Conservation (phyloP, 2,113 vertebrate genomes). For the Eudyptes chrysolophus region DNA sequence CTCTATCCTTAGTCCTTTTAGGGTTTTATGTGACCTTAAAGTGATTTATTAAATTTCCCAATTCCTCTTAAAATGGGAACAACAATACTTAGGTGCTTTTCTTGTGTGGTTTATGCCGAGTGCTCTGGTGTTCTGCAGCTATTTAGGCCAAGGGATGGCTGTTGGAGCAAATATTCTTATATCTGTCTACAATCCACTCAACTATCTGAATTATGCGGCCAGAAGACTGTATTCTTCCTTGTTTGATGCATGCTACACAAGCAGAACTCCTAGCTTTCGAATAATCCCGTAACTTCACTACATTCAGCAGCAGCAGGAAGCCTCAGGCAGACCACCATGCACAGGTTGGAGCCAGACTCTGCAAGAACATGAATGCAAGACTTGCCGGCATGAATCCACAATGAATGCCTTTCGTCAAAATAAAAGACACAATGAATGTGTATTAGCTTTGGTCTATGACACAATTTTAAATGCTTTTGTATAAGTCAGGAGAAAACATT, state of each 20-base stretch:
- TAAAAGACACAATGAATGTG: not conserved
- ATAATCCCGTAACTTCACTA: not conserved
- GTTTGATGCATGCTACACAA: not conserved
- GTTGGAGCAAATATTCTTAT: not conserved
- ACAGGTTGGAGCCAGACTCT: not conserved
- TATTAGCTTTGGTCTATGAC: not conserved
- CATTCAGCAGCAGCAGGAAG: not conserved
- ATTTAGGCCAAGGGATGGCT: not conserved
- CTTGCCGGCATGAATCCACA: rapidly evolving
- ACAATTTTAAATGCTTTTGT: not conserved
- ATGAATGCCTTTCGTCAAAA: not conserved
- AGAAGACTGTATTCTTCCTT: not conserved
- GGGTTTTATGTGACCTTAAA: not conserved
- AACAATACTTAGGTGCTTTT: not conserved
- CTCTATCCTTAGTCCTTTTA: not conserved
- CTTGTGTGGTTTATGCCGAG: not conserved
- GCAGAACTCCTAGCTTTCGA: not conserved
- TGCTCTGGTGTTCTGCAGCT: not conserved
- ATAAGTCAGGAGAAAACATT: not conserved
- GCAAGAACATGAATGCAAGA: not conserved
- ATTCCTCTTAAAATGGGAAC: not conserved
- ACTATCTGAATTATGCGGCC: not conserved
- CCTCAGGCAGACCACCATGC: not conserved
- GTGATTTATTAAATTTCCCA: not conserved
- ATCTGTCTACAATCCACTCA: not conserved